Evolutionary conservation across 2,113 vertebrate genomes (phyloP).

Genomic region (Chionis minor): DNA sequence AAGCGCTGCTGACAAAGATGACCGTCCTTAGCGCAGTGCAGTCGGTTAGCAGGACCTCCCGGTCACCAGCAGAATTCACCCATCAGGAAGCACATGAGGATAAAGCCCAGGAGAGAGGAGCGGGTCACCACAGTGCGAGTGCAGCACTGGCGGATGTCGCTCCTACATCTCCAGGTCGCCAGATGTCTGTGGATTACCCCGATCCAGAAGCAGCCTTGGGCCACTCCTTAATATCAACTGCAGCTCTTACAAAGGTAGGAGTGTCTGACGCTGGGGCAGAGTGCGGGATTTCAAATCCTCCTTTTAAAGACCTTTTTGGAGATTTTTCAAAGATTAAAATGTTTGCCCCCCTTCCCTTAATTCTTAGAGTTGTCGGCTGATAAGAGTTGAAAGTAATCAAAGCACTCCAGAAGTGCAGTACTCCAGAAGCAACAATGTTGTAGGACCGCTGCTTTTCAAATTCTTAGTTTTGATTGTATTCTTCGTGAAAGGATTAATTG

Average conservation of each 20-base stretch:
- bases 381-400: not conserved
- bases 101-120: conserved; percentile 53
- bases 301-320: not conserved
- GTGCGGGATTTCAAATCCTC: not conserved
- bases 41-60: conserved; percentile 22
- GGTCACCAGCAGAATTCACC: conserved; percentile 34
- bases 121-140: not conserved
- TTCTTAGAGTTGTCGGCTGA: not conserved
- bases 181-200: conserved; percentile 90
- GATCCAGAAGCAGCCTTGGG: conserved; percentile 76
- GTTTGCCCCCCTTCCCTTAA: not conserved
- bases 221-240: conserved; percentile 58
- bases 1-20: conserved; percentile 92
- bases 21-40: conserved; percentile 78
- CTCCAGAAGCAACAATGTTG: not conserved
- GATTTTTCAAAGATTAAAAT: not conserved
- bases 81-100: conserved; percentile 1
- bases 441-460: not conserved
- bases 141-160: conserved; percentile 58
- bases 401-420: not conserved
- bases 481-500: not conserved
- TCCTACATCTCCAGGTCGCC: conserved; percentile 82
- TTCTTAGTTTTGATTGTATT: not conserved
- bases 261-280: not conserved
- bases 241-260: conserved; percentile 81